Evolutionary conservation across 2,888 invertebrate genomes (phyloP).

Genomic region (Tridacna gigas): DNA sequence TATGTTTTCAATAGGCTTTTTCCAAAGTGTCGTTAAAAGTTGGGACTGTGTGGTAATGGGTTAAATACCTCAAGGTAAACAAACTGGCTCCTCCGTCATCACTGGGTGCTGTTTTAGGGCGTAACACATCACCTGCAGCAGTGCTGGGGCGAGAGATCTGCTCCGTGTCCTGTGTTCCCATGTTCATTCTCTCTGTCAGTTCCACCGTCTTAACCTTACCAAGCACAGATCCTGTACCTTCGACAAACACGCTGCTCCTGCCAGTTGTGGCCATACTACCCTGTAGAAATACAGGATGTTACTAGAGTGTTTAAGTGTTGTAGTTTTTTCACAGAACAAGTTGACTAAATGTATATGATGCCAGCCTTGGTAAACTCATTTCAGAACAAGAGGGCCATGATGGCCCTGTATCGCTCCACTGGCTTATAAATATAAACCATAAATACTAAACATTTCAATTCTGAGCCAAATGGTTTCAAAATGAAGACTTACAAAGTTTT

Average conservation of each 20-base stretch:
- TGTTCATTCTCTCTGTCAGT: conserved; percentile 71
- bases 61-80: conserved; percentile 78
- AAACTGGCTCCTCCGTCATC: conserved; percentile 77
- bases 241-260: conserved; percentile 77
- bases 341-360: too few species aligned
- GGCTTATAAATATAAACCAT: too few species aligned
- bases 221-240: conserved; percentile 75
- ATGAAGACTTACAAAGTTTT: too few species aligned
- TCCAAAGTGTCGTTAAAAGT: background rate
- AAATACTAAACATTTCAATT: too few species aligned
- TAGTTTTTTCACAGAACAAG: too few species aligned
- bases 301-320: background rate
- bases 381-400: too few species aligned
- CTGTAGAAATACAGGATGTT: conserved; percentile 26
- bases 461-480: too few species aligned
- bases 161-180: conserved; percentile 69
- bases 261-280: conserved; percentile 71
- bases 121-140: conserved; percentile 75
- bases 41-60: too few species aligned
- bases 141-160: conserved; percentile 73
- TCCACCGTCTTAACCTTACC: conserved; percentile 78
- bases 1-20: background rate
- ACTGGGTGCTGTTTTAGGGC: conserved; percentile 82
- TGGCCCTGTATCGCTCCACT: too few species aligned
- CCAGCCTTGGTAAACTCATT: too few species aligned